phyloP scores from a whole-genome alignment of 2,888 invertebrate species.

The Enchytraeus crypticus region DNA sequence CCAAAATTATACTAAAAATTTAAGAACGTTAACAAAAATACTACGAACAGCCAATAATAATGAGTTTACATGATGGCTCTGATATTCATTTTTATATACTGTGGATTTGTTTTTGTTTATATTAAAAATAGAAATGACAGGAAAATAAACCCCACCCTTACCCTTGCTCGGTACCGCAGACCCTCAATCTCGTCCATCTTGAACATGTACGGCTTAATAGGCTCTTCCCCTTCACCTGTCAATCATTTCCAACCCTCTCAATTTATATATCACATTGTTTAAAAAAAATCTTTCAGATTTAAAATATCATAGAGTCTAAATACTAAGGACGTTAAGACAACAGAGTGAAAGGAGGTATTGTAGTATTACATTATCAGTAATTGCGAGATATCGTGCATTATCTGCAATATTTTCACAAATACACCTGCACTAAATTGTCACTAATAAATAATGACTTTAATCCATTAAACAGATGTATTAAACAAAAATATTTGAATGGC shows the following conservation, averaged over 20 bases:
- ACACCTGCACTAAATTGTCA: not conserved
- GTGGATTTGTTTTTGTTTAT: no score
- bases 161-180: conserved; percentile 80
- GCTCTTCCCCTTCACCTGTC: conserved; percentile 34
- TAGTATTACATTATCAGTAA: not conserved
- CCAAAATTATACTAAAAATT: no score
- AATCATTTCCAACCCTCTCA: no score
- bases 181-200: conserved; percentile 90
- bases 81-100: not conserved
- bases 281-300: not conserved
- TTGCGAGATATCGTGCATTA: not conserved
- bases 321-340: not conserved
- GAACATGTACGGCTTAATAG: conserved; percentile 76
- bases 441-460: no score
- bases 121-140: no score
- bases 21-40: not conserved
- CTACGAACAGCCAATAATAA: not conserved
- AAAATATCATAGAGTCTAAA: not conserved
- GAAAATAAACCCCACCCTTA: no score
- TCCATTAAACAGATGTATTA: no score
- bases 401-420: not conserved
- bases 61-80: not conserved
- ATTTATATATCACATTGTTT: no score
- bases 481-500: no score
- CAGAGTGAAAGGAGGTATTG: not conserved